phyloP scores from a whole-genome alignment of 1,140 invertebrate species.

The Drosophila murphyi region DNA sequence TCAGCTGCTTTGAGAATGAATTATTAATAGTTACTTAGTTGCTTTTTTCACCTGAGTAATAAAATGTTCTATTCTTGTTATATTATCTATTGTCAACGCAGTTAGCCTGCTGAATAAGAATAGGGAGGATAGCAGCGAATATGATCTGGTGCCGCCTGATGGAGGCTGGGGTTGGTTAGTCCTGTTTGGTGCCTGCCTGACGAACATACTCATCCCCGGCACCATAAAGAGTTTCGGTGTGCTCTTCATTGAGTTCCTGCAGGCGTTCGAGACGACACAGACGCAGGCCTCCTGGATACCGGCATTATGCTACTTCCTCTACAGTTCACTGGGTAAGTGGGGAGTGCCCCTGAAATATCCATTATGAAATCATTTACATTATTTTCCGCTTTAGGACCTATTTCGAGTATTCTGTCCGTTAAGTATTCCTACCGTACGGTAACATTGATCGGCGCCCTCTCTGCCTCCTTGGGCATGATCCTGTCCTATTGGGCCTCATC shows the following conservation, averaged over 20 bases:
- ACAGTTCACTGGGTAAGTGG: slow-evolving; percentile 91
- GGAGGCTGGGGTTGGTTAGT: slow-evolving; percentile 94
- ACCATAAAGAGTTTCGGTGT: slow-evolving; percentile 95
- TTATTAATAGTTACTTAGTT: too few relatives aligned
- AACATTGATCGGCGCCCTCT: slow-evolving; percentile 92
- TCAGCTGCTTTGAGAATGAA: too few relatives aligned
- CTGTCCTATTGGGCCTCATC: slow-evolving; percentile 92
- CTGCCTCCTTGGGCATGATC: slow-evolving; percentile 94
- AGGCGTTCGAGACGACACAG: slow-evolving; percentile 89
- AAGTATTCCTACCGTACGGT: slow-evolving; percentile 96
- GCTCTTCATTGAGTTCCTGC: slow-evolving; percentile 91
- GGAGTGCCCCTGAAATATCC: neutral
- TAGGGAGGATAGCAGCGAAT: slow-evolving; percentile 76
- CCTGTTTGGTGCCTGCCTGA: slow-evolving; percentile 91
- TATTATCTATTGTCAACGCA: slow-evolving; percentile 13
- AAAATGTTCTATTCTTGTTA: too few relatives aligned
- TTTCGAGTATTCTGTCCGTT: slow-evolving; percentile 95
- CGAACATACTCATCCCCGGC: slow-evolving; percentile 92
- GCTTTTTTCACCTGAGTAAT: too few relatives aligned
- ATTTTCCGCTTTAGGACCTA: slow-evolving; percentile 88
- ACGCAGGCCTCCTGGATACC: slow-evolving; percentile 93
- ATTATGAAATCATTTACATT: neutral
- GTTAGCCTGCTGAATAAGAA: slow-evolving; percentile 67
- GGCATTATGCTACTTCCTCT: slow-evolving; percentile 93
- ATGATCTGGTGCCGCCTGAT: slow-evolving; percentile 87